Percentiles rank a stretch among this genome's conserved stretches.
These are phyloP conservation scores for Nebria salina DNA, from an alignment of 2,888 invertebrate genomes.

Conservation along the genomic window DNA sequence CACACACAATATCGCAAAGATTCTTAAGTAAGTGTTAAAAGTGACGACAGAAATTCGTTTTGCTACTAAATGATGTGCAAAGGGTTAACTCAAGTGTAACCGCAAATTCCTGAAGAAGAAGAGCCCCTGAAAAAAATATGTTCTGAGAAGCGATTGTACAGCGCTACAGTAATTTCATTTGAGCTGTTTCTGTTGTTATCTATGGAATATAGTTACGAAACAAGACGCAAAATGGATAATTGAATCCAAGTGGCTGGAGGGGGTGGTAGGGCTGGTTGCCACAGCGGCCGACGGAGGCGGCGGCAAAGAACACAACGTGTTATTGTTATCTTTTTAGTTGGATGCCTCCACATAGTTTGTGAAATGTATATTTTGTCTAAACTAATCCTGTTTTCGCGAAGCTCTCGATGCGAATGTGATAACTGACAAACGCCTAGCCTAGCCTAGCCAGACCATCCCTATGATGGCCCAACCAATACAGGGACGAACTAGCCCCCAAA, in stretches of 20 bases:
- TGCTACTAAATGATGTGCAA: background rate
- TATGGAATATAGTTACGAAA: background rate
- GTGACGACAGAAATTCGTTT: too few species aligned
- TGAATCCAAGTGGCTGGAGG: slow-evolving; percentile 33
- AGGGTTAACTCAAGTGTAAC: background rate
- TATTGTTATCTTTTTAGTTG: slow-evolving; percentile 59
- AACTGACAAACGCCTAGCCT: slow-evolving; percentile 45
- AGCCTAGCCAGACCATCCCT: too few species aligned
- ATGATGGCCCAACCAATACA: slow-evolving; percentile 14
- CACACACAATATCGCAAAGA: background rate
- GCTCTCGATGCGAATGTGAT: slow-evolving; percentile 50
- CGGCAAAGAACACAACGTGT: background rate
- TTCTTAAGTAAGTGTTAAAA: too few species aligned
- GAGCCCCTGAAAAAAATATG: background rate
- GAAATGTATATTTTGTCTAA: slow-evolving; percentile 54
- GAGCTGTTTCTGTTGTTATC: background rate
- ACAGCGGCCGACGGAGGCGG: background rate
- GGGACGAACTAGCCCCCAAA: slow-evolving; percentile 35
- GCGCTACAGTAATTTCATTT: background rate
- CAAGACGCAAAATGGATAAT: slow-evolving; percentile 32
- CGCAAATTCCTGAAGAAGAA: background rate
- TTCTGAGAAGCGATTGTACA: background rate
- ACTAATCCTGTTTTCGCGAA: slow-evolving; percentile 55
- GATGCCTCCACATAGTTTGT: slow-evolving; percentile 58
- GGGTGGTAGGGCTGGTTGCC: background rate